A percentile compares a stretch with the other conserved stretches of the same genome.
Conservation (phyloP, 2,797 vertebrate species). For the Scolopax bukidnonensis region DNA sequence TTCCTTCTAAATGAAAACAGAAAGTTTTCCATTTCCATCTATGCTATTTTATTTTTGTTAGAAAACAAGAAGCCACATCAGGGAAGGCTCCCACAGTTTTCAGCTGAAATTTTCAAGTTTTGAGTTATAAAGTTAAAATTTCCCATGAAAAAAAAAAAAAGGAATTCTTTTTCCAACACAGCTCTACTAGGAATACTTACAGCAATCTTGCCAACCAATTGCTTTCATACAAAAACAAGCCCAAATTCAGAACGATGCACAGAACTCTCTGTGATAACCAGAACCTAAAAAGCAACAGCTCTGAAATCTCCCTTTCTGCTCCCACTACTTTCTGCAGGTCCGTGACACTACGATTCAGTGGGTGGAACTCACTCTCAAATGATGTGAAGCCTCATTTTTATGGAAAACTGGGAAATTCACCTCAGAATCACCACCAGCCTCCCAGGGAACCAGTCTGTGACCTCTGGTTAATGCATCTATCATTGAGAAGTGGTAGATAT, state of each 20-base stretch:
- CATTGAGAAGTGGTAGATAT: neutral
- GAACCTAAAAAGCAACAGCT: neutral
- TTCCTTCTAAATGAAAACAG: constrained; percentile 20
- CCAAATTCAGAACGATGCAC: neutral
- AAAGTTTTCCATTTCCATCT: constrained; percentile 32
- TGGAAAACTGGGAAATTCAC: neutral
- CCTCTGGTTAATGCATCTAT: neutral
- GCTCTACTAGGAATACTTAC: neutral
- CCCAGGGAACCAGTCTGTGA: neutral
- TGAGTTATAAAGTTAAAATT: constrained; percentile 29
- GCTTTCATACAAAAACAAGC: constrained; percentile 22
- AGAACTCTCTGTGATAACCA: neutral
- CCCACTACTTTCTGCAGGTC: neutral
- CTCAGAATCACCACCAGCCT: neutral
- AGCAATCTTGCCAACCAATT: neutral
- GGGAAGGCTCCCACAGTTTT: neutral
- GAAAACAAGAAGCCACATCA: neutral
- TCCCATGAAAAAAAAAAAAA: constrained; percentile 15
- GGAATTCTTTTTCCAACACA: neutral
- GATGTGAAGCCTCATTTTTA: neutral
- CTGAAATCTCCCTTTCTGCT: neutral
- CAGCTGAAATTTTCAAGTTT: constrained; percentile 36
- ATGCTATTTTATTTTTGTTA: neutral
- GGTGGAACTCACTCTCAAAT: neutral
- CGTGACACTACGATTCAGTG: neutral